Conservation (phyloP, 2,888 invertebrate species). For the Gymnosoma rotundatum region DNA sequence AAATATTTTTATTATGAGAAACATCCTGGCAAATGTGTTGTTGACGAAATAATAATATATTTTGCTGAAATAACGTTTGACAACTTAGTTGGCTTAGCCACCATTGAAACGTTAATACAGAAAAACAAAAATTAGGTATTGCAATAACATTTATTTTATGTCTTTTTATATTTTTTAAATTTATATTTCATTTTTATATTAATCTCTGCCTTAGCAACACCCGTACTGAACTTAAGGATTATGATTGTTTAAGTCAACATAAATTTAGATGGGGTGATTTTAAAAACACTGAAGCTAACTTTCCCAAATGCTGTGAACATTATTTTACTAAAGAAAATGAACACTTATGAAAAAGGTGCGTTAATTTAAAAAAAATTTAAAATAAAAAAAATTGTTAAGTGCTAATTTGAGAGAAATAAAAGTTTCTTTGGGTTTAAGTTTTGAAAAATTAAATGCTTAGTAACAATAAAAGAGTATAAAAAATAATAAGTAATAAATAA, state of each 20-base stretch:
- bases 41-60: constrained; percentile 61
- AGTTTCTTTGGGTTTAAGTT: too few species aligned
- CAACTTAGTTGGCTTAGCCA: constrained; percentile 68
- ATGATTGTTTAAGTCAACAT: constrained; percentile 62
- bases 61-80: constrained; percentile 70
- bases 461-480: too few species aligned
- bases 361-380: neutral
- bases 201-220: constrained; percentile 61
- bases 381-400: neutral
- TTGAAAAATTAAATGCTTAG: too few species aligned
- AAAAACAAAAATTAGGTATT: neutral
- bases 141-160: neutral
- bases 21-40: constrained; percentile 67
- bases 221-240: constrained; percentile 55
- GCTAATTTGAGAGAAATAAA: neutral
- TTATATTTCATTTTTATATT: neutral
- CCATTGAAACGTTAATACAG: constrained; percentile 66
- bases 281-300: constrained; percentile 54
- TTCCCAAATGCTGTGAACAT: constrained; percentile 69
- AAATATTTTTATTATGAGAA: constrained; percentile 55
- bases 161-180: neutral
- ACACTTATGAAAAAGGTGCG: too few species aligned
- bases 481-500: too few species aligned
- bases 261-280: constrained; percentile 69
- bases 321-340: constrained; percentile 25